These are phyloP conservation scores for Griposia aprilina DNA, from an alignment of 2,888 invertebrate genomes.

Conservation along the genomic window DNA sequence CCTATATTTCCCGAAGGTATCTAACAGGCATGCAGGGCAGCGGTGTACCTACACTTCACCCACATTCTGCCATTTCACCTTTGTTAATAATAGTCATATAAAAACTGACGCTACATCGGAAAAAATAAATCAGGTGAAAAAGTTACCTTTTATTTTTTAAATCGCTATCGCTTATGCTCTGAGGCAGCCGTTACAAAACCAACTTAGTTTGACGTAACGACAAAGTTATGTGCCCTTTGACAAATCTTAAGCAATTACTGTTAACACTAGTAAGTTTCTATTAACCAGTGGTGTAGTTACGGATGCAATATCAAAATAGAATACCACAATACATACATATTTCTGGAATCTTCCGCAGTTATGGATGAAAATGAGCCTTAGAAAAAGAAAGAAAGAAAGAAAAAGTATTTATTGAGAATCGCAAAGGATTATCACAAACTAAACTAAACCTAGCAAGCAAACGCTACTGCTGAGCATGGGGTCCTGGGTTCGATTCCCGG, in stretches of 20 bases:
- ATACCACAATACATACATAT: slow-evolving; percentile 2
- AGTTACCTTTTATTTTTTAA: neutral
- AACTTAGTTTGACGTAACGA: slow-evolving; percentile 76
- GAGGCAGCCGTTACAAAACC: slow-evolving; percentile 66
- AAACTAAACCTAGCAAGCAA: too few species aligned
- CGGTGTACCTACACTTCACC: too few species aligned
- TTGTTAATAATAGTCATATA: neutral
- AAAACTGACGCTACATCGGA: neutral
- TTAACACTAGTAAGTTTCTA: slow-evolving; percentile 71
- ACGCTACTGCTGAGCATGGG: too few species aligned
- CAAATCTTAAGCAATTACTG: slow-evolving; percentile 81
- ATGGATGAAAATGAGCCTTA: neutral
- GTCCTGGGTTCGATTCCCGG: too few species aligned
- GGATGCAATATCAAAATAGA: slow-evolving; percentile 34
- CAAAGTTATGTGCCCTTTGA: slow-evolving; percentile 81
- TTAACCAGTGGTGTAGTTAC: slow-evolving; percentile 48
- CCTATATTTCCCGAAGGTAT: too few species aligned
- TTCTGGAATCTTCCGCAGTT: neutral
- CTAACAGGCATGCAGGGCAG: too few species aligned
- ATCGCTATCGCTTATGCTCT: slow-evolving; percentile 63
- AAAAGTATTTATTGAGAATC: too few species aligned
- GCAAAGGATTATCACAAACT: too few species aligned
- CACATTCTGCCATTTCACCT: too few species aligned
- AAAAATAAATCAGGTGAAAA: neutral
- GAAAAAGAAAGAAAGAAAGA: too few species aligned